Conservation (phyloP, 2,113 vertebrate genomes). For the Chloropsis cyanopogon region DNA sequence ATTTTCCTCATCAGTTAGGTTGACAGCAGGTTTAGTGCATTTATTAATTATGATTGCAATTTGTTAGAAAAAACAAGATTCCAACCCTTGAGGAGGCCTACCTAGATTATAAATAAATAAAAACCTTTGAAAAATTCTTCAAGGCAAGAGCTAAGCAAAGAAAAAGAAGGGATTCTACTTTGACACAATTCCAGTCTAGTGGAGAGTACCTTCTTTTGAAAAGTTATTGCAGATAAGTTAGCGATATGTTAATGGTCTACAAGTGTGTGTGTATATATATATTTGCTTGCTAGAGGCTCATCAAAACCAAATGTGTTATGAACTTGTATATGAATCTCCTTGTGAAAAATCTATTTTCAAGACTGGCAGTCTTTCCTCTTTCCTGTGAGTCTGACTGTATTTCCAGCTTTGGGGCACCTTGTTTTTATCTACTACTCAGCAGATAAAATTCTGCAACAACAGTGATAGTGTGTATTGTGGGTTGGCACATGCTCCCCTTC, state of each 20-base stretch:
- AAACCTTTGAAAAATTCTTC: not conserved
- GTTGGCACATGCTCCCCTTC: not conserved
- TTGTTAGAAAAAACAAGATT: not conserved
- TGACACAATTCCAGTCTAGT: not conserved
- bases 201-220: not conserved
- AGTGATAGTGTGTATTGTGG: not conserved
- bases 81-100: not conserved
- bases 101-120: not conserved
- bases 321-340: not conserved
- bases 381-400: not conserved
- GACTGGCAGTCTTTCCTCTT: not conserved
- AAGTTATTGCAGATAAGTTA: not conserved
- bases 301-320: not conserved
- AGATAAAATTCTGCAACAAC: not conserved
- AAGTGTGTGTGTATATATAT: not conserved
- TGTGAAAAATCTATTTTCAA: not conserved
- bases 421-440: not conserved
- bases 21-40: not conserved
- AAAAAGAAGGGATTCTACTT: not conserved
- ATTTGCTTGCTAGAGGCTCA: not conserved
- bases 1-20: slow-evolving; percentile 1
- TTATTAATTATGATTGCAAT: slow-evolving; percentile 16
- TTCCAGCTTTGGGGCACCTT: not conserved
- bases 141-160: not conserved
- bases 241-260: not conserved